A percentile compares a stretch with the other conserved stretches of the same genome.
Evolutionary conservation across 2,797 vertebrate genomes (phyloP).

Genomic region (Ptychobarbus kaznakovi): DNA sequence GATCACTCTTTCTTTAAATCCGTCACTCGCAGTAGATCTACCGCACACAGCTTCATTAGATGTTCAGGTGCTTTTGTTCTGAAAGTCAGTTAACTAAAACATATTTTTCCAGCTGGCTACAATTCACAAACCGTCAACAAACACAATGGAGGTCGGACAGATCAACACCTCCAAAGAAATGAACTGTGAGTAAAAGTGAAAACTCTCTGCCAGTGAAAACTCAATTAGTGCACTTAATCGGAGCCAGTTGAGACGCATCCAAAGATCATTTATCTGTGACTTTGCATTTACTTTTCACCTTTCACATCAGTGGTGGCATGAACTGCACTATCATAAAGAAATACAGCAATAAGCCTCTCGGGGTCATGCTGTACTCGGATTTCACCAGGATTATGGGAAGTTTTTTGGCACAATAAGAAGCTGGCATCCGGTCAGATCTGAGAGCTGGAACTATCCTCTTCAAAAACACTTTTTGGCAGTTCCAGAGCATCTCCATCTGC

Average conservation of each 20-base stretch:
- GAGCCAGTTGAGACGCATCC: neutral
- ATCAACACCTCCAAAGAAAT: constrained; percentile 5
- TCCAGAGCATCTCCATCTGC: constrained; percentile 1
- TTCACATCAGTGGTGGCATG: neutral
- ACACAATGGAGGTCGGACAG: neutral
- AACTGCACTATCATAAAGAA: neutral
- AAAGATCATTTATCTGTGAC: neutral
- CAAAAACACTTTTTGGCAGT: neutral
- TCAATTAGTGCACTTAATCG: neutral
- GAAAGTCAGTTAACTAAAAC: neutral
- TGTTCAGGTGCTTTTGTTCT: neutral
- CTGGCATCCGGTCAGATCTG: constrained; percentile 5
- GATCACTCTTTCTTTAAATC: neutral
- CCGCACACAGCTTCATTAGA: neutral
- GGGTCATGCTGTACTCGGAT: neutral
- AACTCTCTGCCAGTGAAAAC: constrained; percentile 9
- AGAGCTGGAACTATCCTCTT: neutral
- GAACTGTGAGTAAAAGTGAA: neutral
- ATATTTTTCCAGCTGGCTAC: neutral
- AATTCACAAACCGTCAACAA: neutral
- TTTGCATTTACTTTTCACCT: neutral
- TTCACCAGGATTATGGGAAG: neutral
- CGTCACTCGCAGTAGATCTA: neutral
- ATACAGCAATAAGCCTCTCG: neutral
- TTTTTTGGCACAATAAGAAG: constrained; percentile 11